Evolutionary conservation across 2,888 invertebrate genomes (phyloP).

Genomic region (Augiades crinisus): DNA sequence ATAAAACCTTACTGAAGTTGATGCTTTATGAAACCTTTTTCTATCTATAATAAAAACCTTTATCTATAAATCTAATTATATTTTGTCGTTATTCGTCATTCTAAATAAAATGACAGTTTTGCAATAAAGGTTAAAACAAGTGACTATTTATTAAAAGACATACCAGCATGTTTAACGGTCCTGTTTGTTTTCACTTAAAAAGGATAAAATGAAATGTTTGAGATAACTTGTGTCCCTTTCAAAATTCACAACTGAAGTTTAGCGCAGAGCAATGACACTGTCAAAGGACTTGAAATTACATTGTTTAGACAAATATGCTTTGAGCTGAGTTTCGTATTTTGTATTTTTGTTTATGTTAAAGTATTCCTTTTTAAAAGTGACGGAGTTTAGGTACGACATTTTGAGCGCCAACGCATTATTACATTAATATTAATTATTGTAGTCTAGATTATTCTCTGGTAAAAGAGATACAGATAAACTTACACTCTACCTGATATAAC

Average conservation of each 20-base stretch:
- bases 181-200: slow-evolving; percentile 1
- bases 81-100: too few relatives aligned
- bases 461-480: too few relatives aligned
- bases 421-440: too few relatives aligned
- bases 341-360: neutral
- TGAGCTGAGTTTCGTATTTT: neutral
- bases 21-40: too few relatives aligned
- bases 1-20: too few relatives aligned
- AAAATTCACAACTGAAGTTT: slow-evolving; percentile 1
- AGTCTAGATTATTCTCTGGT: too few relatives aligned
- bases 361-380: too few relatives aligned
- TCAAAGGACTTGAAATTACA: neutral
- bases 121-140: neutral
- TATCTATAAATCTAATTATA: too few relatives aligned
- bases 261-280: neutral
- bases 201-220: neutral
- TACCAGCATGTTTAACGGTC: neutral
- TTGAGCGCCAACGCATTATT: too few relatives aligned
- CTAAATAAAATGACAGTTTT: neutral
- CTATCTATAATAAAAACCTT: too few relatives aligned
- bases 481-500: too few relatives aligned
- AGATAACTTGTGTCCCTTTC: slow-evolving; percentile 11
- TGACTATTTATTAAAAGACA: neutral
- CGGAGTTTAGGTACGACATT: too few relatives aligned
- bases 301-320: neutral